Base-by-base conservation (phyloP, 2,113 vertebrate genomes). In the Polypterus senegalus region DNA sequence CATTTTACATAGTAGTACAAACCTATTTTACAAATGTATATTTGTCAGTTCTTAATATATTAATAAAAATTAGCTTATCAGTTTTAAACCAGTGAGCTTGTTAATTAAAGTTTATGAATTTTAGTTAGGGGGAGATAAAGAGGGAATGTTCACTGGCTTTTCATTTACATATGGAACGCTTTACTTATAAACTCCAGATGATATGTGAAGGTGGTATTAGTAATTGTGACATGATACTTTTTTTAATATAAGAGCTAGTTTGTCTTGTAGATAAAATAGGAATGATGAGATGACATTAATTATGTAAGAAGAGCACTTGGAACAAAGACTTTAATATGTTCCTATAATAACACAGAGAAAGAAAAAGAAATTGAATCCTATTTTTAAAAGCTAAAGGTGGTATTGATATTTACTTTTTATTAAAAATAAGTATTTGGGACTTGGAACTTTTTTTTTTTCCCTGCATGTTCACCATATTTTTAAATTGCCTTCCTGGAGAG, bases 291-390 rank as follows among this genome's bases (percentile, higher is more conserved):
- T 74, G 74, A 79, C 79, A 79, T 78, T 69, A 81, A 77, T 78
- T 79, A 71, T 76, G 73, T 76, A 81, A 77, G 75, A 72, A 81
- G 74, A 82, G 77, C 83, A 74, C 83, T 83, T 76, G 78, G 74
- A 78, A 77, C 75, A 82, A 71, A 81, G 69, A 53, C 54, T 59
- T 66, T 62, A 54, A 61, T 51, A 54, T 9, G 10, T 53, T 53
- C 45, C 44, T n/a, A 53, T 8, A 61, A 9, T 51, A 74, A 63
- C 70, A 69, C 68, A 67, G 72, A 76, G 72, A 70, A 67, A 71
- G 67, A 79, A 79, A 79, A 77, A 69, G 68, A 75, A 74, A 76
- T 76, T 77, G 63, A 44, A 47, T 46, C 5, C 51, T 10, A 56
- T 55, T 55, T 55, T 10, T 55, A 55, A 5, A 55, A 55, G 43